Base-by-base conservation (phyloP, 2,113 vertebrate species). In the Hydrochoerus hydrochaeris region DNA sequence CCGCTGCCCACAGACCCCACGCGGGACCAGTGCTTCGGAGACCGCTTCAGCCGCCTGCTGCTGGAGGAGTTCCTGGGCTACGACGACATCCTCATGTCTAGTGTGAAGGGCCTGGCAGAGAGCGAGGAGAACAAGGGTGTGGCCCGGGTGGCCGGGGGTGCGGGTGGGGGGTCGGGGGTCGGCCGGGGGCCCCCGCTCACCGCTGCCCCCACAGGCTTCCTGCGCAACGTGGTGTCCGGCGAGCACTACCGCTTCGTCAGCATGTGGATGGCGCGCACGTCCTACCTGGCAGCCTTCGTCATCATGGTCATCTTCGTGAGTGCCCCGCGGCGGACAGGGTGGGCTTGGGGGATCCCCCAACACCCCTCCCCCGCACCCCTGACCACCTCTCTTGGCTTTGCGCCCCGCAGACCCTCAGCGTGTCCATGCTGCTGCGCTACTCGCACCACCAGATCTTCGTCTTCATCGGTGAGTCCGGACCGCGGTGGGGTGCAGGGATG, bases 261-360 rank as follows among this genome's bases (percentile, higher is more conserved):
- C 98, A 99, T 99, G 99, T 99, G 99, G 99, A 99, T 99, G 99
- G 99, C 99, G 0, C 98, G 99, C 73, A 99, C 99, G 0, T 99
- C 99, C 0, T 99, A 99, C 90, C 98, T 99, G 97, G 99, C 99
- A 0, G 99, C 99, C 78, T 99, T 99, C 0, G 99, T 99, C 98
- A 99, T 99, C 99, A 99, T 99, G 99, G 99, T 99, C 97, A 99
- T 99, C 83, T 99, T 99, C 0, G 99, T 99, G 98, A 99, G 99
- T 99, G 10, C 2, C 0, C 5, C 5, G 11, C 38, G 2, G 46
- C 10, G 65, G 32, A 35, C 44, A 49, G 38, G 16, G 1, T 7
- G 19, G 60, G 69, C 6, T 0, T 1, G 38, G 67, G 24, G 49
- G 54, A 49, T n/a, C 8, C 44, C n/a, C n/a, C 0, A 7, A 49